These are phyloP conservation scores for Rhyacophila brunnea DNA, from an alignment of 1,140 invertebrate genomes.

Conservation along the genomic window DNA sequence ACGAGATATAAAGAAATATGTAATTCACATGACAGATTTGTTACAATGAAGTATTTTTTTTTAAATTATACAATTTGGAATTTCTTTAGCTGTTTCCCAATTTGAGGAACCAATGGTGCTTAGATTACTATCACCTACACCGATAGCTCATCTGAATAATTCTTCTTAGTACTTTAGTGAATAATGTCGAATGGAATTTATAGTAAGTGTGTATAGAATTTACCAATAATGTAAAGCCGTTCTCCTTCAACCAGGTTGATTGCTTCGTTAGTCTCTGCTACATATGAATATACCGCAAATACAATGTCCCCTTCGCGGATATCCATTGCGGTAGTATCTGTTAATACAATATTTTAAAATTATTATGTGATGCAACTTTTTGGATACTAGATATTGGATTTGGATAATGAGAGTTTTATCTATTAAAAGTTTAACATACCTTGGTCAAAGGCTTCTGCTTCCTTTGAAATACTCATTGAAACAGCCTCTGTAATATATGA, in stretches of 20 bases:
- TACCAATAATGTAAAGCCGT: constrained; percentile 80
- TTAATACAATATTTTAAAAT: not conserved
- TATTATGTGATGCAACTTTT: too few species aligned
- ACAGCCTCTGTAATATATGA: constrained; percentile 27
- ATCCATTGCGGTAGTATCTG: constrained; percentile 40
- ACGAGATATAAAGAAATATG: too few species aligned
- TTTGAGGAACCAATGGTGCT: too few species aligned
- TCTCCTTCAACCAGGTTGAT: constrained; percentile 89
- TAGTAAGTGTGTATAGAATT: too few species aligned
- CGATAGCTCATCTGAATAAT: too few species aligned
- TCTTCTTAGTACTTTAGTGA: too few species aligned
- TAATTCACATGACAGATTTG: too few species aligned
- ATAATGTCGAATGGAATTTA: too few species aligned
- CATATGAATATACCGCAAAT: constrained; percentile 81
- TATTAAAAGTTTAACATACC: constrained; percentile 10
- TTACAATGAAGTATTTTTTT: too few species aligned
- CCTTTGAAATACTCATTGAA: constrained; percentile 33
- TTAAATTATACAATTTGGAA: too few species aligned
- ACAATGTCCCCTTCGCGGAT: constrained; percentile 73
- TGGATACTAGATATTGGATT: not conserved
- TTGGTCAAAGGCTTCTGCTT: constrained; percentile 27
- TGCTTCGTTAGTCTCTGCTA: constrained; percentile 84
- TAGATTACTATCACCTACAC: too few species aligned
- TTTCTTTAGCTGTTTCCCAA: too few species aligned
- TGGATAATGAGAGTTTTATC: not conserved